These are phyloP conservation scores for Acleris sparsana DNA, from an alignment of 2,888 invertebrate genomes.

Conservation along the genomic window DNA sequence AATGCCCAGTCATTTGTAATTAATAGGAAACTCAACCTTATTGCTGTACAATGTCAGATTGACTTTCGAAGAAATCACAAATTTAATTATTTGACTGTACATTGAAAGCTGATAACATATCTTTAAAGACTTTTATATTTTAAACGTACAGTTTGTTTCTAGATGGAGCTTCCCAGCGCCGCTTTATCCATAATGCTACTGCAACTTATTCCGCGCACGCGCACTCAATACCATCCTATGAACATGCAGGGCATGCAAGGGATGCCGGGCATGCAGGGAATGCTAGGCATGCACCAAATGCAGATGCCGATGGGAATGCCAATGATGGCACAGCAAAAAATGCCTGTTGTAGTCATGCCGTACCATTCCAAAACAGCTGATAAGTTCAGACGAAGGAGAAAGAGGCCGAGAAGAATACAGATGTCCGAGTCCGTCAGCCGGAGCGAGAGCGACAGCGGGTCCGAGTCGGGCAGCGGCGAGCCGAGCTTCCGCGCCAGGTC, in stretches of 20 bases:
- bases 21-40: no score
- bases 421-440: constrained; percentile 38
- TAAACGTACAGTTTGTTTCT: constrained; percentile 8
- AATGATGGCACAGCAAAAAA: constrained; percentile 41
- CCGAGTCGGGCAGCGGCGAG: constrained; percentile 27
- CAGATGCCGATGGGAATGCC: constrained; percentile 38
- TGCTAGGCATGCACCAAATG: constrained; percentile 22
- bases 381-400: constrained; percentile 42
- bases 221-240: not conserved
- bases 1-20: no score
- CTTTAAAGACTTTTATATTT: no score
- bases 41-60: no score
- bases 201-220: constrained; percentile 2
- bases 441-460: constrained; percentile 39
- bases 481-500: constrained; percentile 36
- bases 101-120: no score
- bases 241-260: constrained; percentile 36
- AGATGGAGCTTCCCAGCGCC: constrained; percentile 23
- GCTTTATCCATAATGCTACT: constrained; percentile 3
- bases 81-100: no score
- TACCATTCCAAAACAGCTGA: constrained; percentile 56
- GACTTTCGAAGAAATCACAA: no score
- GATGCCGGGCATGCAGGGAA: constrained; percentile 40
- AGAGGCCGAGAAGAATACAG: constrained; percentile 41
- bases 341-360: constrained; percentile 64